Conservation (phyloP, 92 coral and sea anemone genomes). For the Desmophyllum pertusum region DNA sequence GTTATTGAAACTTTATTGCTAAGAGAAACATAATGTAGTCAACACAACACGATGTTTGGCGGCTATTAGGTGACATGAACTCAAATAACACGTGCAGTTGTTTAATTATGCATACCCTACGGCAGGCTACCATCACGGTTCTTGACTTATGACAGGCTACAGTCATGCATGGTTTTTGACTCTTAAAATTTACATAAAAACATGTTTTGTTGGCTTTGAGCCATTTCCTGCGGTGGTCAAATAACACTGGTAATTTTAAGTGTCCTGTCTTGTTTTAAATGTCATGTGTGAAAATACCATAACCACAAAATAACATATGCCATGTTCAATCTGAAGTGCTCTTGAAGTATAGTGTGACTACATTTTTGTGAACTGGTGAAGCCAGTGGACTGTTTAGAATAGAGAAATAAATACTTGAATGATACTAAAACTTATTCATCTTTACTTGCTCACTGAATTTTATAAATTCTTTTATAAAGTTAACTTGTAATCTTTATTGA, state of each 20-base stretch:
- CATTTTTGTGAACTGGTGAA: neutral
- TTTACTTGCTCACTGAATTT: neutral
- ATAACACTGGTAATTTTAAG: neutral
- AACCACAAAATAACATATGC: neutral
- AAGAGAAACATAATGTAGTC: neutral
- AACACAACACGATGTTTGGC: neutral
- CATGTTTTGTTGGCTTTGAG: neutral
- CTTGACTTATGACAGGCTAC: too few relatives aligned
- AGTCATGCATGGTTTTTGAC: too few relatives aligned
- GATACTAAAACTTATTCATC: neutral
- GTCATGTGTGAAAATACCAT: neutral
- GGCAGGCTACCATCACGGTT: conserved; percentile 5
- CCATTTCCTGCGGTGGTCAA: neutral
- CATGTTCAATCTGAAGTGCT: neutral
- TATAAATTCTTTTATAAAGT: too few relatives aligned
- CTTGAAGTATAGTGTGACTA: neutral
- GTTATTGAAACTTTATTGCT: neutral
- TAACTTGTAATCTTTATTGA: neutral
- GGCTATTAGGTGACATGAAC: neutral
- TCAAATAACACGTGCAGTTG: neutral
- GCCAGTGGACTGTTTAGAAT: neutral
- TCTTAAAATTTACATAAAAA: neutral
- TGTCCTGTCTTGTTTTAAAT: neutral
- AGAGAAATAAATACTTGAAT: neutral
- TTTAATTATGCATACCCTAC: neutral